Evolutionary conservation across 2,113 vertebrate species (phyloP).

Genomic region (human (Homo sapiens)): DNA sequence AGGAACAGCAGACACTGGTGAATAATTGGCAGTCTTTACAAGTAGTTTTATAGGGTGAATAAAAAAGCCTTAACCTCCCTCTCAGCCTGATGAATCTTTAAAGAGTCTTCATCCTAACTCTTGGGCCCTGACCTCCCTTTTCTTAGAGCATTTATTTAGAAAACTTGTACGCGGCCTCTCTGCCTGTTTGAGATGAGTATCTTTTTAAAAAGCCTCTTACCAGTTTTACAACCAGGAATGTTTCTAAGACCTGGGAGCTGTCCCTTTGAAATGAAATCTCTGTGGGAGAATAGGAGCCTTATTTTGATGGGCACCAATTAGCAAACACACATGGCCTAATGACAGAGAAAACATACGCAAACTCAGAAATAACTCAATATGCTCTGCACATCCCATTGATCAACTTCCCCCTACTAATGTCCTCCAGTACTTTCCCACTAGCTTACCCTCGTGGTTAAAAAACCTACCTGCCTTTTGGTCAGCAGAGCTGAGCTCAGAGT

Average conservation of each 20-base stretch:
- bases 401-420: neutral
- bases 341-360: neutral
- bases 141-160: neutral
- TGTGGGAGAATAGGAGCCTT: neutral
- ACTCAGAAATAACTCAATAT: neutral
- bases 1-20: neutral
- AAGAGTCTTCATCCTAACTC: neutral
- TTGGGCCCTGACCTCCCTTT: neutral
- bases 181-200: neutral
- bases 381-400: no score
- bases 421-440: neutral
- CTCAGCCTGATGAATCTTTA: neutral
- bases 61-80: neutral
- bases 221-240: neutral
- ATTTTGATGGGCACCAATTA: neutral
- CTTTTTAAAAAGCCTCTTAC: neutral
- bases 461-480: neutral
- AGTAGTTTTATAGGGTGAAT: neutral
- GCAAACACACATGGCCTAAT: neutral
- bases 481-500: neutral
- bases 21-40: neutral
- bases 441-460: neutral
- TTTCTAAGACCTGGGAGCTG: neutral
- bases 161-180: neutral
- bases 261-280: neutral